A percentile compares a stretch with the other conserved stretches of the same genome.
These are phyloP conservation scores for Phasianus colchicus DNA, from an alignment of 2,113 vertebrate species.

Conservation along the genomic window DNA sequence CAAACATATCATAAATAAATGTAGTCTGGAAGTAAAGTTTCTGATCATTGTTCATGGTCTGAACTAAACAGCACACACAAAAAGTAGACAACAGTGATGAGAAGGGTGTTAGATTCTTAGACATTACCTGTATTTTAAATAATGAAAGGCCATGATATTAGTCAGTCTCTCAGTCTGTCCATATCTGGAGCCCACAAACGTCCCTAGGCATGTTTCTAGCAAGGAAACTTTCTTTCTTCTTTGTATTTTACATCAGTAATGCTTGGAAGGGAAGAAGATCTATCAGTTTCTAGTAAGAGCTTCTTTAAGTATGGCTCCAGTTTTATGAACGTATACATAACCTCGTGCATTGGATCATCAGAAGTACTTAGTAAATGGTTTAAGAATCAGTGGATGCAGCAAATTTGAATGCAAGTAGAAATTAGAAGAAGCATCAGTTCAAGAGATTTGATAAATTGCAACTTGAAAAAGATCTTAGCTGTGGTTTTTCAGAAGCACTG, in stretches of 20 bases:
- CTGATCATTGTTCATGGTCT: not conserved
- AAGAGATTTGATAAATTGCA: not conserved
- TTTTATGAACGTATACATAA: not conserved
- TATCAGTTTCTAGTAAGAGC: not conserved
- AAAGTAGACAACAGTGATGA: not conserved
- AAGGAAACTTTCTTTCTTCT: not conserved
- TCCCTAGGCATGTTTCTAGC: not conserved
- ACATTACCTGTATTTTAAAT: not conserved
- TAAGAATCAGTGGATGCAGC: not conserved
- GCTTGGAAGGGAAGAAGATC: not conserved
- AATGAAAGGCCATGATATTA: not conserved
- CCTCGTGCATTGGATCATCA: not conserved
- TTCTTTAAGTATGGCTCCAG: not conserved
- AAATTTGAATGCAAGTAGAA: not conserved
- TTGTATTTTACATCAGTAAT: not conserved
- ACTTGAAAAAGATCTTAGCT: not conserved
- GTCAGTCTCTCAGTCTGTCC: not conserved
- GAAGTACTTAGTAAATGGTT: not conserved
- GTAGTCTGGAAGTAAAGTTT: constrained; percentile 35
- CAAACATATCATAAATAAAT: constrained; percentile 40
- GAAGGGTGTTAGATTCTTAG: not conserved
- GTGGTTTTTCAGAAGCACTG: not conserved
- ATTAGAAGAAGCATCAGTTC: not conserved
- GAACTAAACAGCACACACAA: not conserved
- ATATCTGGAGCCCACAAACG: not conserved